phyloP scores from a whole-genome alignment of 2,113 vertebrate species.

The Uropsilus gracilis region DNA sequence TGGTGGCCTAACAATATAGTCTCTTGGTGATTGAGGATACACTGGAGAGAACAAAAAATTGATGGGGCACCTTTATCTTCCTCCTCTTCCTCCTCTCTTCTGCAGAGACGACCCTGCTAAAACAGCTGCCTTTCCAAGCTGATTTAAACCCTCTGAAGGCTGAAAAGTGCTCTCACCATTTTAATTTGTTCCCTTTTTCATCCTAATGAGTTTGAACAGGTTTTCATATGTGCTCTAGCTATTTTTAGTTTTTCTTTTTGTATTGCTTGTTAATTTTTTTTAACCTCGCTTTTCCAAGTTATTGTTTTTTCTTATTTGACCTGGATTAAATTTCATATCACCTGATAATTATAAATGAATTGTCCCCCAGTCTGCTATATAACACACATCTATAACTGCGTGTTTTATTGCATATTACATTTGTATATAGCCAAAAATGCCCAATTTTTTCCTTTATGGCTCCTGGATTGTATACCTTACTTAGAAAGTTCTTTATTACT shows the following conservation, averaged over 20 bases:
- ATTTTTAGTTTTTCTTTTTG: constrained; percentile 14
- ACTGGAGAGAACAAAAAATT: not conserved
- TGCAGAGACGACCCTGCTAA: not conserved
- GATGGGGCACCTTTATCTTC: not conserved
- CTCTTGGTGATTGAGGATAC: not conserved
- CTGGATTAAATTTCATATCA: not conserved
- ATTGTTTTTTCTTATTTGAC: not conserved
- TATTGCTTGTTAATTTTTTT: not conserved
- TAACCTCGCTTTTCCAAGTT: not conserved
- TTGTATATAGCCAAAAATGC: not conserved
- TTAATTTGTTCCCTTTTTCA: not conserved
- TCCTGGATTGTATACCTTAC: not conserved
- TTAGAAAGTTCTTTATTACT: not conserved
- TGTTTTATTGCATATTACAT: not conserved
- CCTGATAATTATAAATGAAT: not conserved
- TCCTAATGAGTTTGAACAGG: not conserved
- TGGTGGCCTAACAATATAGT: not conserved
- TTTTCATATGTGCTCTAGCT: not conserved
- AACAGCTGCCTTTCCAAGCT: not conserved
- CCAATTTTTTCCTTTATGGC: not conserved
- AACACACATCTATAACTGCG: not conserved
- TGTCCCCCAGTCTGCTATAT: not conserved
- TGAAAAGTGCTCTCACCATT: not conserved
- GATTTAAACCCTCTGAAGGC: not conserved
- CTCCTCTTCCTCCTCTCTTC: not conserved